Conservation (phyloP, 2,113 vertebrate species). For the Brachyistius frenatus region DNA sequence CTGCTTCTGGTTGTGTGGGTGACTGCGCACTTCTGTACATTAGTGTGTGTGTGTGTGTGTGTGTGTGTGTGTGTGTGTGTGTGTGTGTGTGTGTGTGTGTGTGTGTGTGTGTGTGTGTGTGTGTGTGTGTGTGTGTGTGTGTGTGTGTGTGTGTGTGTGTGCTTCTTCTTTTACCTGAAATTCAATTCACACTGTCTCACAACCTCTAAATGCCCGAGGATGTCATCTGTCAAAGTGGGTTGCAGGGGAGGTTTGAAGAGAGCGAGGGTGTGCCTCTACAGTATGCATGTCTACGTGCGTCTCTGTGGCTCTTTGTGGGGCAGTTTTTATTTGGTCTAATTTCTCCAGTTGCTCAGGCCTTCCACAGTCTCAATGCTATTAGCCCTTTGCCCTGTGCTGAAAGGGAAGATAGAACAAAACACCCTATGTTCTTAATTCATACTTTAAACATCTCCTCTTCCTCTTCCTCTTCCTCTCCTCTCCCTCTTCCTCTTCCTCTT, state of each 20-base stretch:
- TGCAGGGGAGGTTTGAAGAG: slow-evolving; percentile 40
- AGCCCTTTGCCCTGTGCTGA: slow-evolving; percentile 65
- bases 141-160: slow-evolving; percentile 10
- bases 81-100: slow-evolving; percentile 11
- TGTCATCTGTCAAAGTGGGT: slow-evolving; percentile 61
- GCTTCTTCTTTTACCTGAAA: slow-evolving; percentile 26
- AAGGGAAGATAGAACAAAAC: slow-evolving; percentile 27
- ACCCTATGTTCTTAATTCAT: slow-evolving; percentile 5
- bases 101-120: slow-evolving; percentile 5
- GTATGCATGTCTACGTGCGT: slow-evolving; percentile 30
- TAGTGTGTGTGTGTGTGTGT: slow-evolving; percentile 15
- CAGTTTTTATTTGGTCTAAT: slow-evolving; percentile 68
- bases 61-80: slow-evolving; percentile 5
- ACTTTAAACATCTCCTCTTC: background rate
- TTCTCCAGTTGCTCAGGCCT: slow-evolving; percentile 52
- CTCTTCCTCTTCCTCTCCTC: background rate
- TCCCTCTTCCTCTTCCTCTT: background rate
- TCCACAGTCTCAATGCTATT: slow-evolving; percentile 65
- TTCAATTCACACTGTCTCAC: slow-evolving; percentile 65
- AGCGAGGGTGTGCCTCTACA: slow-evolving; percentile 28
- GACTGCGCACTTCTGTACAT: background rate
- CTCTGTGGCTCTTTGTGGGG: slow-evolving; percentile 24
- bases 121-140: slow-evolving; percentile 4
- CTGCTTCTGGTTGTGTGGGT: slow-evolving; percentile 18
- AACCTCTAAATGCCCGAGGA: slow-evolving; percentile 37